Base-by-base conservation (phyloP, 2,888 invertebrate genomes). In the Isoperla grammatica region DNA sequence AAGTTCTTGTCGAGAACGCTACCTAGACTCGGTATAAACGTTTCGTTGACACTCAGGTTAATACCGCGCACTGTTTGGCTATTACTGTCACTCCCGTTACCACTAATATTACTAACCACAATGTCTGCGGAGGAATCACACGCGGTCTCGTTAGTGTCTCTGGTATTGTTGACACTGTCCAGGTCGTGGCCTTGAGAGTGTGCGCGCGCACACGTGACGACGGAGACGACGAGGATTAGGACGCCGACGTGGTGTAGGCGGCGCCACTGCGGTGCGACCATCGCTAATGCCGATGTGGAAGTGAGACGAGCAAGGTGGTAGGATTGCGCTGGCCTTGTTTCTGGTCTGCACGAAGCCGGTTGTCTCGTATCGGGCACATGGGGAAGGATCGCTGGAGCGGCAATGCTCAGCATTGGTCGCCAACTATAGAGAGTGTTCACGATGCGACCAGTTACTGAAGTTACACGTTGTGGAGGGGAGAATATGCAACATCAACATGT, bases 241-340 rank as follows among this genome's bases (percentile, higher is more conserved):
- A n/a, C n/a, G 9, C 46, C n/a, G 12, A 46, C 5, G 29, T 29
- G 29, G 29, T 6, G 8, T 29, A 29, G 29, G 12, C 19, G 46
- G 12, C 22, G 46, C 46, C 46, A 46, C 46, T 20, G 46, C 22
- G 46, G 46, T 46, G 12, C 20, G 19, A 5, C 46, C 46, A 46
- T 46, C 12, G 22, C 20, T 17, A 20, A 6, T 4, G 8, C 17
- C 29, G 29, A 20, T 2, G 46, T 20, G 17, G 20, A 29, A 46
- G 46, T 46, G 42, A 6, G n/a, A 4, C 4, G 3, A n/a, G 4
- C 5, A 15, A 4, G 42, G 4, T 13, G 42, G 13, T 12, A 12
- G 4, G 42, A 42, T 4, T 42, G n/a, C n/a, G 42, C 42, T n/a
- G 15, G n/a, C 15, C 13, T 42, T 4, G 42, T 42, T 42, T n/a